These are phyloP conservation scores for Cerastoderma edule DNA, from an alignment of 2,888 invertebrate genomes.

Conservation along the genomic window DNA sequence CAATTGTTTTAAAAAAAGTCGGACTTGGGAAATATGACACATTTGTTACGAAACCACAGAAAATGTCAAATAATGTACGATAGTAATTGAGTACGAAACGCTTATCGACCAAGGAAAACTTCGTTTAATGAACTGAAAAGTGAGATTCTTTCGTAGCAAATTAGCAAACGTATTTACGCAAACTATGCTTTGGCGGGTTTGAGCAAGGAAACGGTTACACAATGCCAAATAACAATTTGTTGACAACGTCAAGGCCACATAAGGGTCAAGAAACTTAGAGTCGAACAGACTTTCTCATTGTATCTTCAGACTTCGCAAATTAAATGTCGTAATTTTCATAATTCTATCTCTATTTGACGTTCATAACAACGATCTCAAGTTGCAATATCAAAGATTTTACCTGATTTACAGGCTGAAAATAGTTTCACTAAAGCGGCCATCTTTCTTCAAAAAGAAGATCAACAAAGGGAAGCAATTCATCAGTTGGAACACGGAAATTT, in stretches of 20 bases:
- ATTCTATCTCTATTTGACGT: too few species aligned
- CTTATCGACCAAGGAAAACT: too few species aligned
- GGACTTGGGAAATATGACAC: too few species aligned
- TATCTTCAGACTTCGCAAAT: too few species aligned
- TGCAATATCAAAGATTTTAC: slow-evolving; percentile 26
- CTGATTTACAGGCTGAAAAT: slow-evolving; percentile 39
- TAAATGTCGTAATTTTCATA: too few species aligned
- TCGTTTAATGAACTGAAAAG: too few species aligned
- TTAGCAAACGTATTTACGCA: not conserved
- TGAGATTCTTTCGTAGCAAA: too few species aligned
- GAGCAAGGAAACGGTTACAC: not conserved
- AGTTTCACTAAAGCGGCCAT: slow-evolving; percentile 49
- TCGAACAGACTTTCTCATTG: not conserved
- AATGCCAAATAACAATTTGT: too few species aligned
- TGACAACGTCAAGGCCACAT: slow-evolving; percentile 31
- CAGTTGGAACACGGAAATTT: not conserved
- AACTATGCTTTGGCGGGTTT: not conserved
- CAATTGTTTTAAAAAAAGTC: too few species aligned
- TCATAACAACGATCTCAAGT: too few species aligned
- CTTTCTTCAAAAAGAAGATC: not conserved
- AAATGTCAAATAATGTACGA: not conserved
- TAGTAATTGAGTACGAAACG: too few species aligned
- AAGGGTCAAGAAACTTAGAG: slow-evolving; percentile 6
- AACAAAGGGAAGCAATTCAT: not conserved
- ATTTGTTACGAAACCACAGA: too few species aligned